Evolutionary conservation across 2,113 vertebrate species (phyloP).

Genomic region (Charina bottae): DNA sequence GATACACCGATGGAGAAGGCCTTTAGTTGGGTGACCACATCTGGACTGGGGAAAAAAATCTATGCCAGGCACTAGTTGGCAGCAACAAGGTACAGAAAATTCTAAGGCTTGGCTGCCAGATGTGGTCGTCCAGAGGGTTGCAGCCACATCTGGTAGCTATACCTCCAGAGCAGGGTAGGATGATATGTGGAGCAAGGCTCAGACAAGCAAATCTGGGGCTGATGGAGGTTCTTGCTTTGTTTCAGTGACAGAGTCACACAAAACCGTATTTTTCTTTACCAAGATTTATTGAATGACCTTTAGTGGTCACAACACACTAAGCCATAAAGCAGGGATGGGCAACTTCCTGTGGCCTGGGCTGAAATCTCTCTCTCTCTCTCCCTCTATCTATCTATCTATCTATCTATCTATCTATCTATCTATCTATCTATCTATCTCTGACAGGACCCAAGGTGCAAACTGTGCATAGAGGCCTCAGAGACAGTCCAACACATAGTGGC

Average conservation of each 20-base stretch:
- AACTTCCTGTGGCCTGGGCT: not conserved
- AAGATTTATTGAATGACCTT: not conserved
- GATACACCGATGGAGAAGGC: conserved; percentile 47
- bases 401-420: too few relatives aligned
- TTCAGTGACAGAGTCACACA: not conserved
- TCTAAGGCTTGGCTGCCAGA: not conserved
- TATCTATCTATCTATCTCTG: too few relatives aligned
- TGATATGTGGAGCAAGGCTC: not conserved
- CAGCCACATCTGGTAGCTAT: not conserved
- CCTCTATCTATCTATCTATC: too few relatives aligned
- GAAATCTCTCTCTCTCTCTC: too few relatives aligned
- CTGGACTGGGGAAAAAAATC: not conserved
- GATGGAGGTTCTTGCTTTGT: not conserved
- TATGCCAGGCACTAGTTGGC: not conserved
- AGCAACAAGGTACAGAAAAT: not conserved
- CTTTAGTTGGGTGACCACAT: not conserved
- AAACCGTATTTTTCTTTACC: not conserved
- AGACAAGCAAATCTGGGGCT: not conserved
- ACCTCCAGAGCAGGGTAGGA: not conserved
- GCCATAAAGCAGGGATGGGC: not conserved
- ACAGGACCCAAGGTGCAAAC: too few relatives aligned
- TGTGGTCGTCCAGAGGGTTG: not conserved
- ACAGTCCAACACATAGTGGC: too few relatives aligned
- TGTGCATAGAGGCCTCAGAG: too few relatives aligned
- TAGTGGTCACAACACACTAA: not conserved